Evolutionary conservation across 2,888 invertebrate genomes (phyloP).

Genomic region (Neoscelio sp.): DNA sequence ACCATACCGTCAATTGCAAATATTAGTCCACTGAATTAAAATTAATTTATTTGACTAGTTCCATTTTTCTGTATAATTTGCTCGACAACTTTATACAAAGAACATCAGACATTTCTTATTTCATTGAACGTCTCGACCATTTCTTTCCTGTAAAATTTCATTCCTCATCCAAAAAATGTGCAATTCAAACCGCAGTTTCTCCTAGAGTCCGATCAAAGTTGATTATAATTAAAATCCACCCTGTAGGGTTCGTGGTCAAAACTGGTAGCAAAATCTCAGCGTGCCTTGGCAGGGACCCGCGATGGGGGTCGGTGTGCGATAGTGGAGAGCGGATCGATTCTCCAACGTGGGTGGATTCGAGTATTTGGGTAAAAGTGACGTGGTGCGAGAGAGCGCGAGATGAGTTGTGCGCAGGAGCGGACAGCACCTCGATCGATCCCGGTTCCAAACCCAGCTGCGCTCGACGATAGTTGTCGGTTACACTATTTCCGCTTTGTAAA

Average conservation of each 20-base stretch:
- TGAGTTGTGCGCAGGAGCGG: slow-evolving; percentile 76
- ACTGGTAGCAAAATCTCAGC: slow-evolving; percentile 56
- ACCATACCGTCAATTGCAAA: too few relatives aligned
- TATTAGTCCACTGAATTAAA: too few relatives aligned
- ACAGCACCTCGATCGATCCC: slow-evolving; percentile 79
- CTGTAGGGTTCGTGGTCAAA: slow-evolving; percentile 36
- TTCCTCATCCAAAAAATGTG: too few relatives aligned
- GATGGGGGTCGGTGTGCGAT: slow-evolving; percentile 37
- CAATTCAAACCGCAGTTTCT: too few relatives aligned
- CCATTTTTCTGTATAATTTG: too few relatives aligned
- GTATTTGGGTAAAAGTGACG: slow-evolving; percentile 68
- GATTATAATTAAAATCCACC: slow-evolving; percentile 26
- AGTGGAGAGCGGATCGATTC: slow-evolving; percentile 63
- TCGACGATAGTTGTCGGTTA: slow-evolving; percentile 53
- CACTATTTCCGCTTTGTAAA: slow-evolving; percentile 58
- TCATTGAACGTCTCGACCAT: too few relatives aligned
- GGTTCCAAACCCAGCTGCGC: slow-evolving; percentile 62
- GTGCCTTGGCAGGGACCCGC: slow-evolving; percentile 40
- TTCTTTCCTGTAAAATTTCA: too few relatives aligned
- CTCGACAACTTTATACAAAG: too few relatives aligned
- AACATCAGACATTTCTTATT: too few relatives aligned
- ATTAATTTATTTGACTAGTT: too few relatives aligned
- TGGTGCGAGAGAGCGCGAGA: slow-evolving; percentile 56
- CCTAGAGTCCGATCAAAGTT: too few relatives aligned
- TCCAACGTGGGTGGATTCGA: slow-evolving; percentile 49